Base-by-base conservation (phyloP, 2,113 vertebrate species). In the Cryptomyrus ogoouensis region DNA sequence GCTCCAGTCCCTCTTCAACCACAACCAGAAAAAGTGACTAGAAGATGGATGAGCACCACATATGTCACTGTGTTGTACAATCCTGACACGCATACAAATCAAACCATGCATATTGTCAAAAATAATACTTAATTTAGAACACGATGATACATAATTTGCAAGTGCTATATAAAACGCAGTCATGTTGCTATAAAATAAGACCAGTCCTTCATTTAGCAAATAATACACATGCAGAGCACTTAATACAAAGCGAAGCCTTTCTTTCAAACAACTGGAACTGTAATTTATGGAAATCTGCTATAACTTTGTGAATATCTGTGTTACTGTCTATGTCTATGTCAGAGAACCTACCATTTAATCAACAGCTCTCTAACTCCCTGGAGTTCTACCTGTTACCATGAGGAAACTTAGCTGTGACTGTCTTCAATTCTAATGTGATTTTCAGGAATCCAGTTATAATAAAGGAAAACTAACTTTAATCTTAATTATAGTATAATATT, bases 151-250 rank as follows among this genome's bases (percentile, higher is more conserved):
- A n/a, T 15, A 66, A 86, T 90, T 85, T 53, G 83, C 74, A 70
- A 49, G 66, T 77, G 50, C 44, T 42, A 77, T 66, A 10, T 87
- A 70, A 56, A 47, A 88, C 42, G 85, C 56, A 91, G 70, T 50
- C 27, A 90, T 42, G 58, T 58, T 49, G 31, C 53, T 74, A 39
- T 27, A 87, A 85, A 90, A 92, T 88, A 42, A 66, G 53, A 58
- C 50, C 70, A 91, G 46, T 47, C 83, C 62, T 44, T 44, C 42
- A 17, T 21, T 44, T 47, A 24, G 21, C 13, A 86, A 52, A 27
- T 24, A 46, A 52, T 46, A n/a, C n/a, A n/a, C 47, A 24, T 52
- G 47, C 46, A 8, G 47, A 52, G 13, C 5, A 19, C n/a, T 66
- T 49, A 31, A 86, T 86, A 27, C 47, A 49, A 47, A 35, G 46